Base-by-base conservation (phyloP, 2,113 vertebrate species). In the Eubucco bourcierii region DNA sequence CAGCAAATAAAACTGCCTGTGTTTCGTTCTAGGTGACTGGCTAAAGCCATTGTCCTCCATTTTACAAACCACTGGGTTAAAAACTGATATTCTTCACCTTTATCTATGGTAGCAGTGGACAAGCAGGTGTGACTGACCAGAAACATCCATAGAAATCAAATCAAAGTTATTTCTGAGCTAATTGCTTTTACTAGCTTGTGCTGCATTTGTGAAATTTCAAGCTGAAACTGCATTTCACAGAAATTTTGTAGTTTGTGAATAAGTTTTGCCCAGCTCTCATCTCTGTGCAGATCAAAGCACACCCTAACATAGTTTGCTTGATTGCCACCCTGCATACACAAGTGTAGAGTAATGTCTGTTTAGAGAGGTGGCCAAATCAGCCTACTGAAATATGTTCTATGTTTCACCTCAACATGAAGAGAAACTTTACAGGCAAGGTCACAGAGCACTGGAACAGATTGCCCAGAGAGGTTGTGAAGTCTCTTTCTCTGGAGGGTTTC, bases 281-380 rank as follows among this genome's bases (percentile, higher is more conserved):
- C 41, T 39, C 6, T 53, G 25, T 25, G 44, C 41, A 80, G 31
- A 29, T 66, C 13, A 64, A 93, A 95, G 44, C 18, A 53, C 24
- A 28, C 12, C 25, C 33, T 72, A 23, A 74, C 23, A 4, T 16
- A 67, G 3, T 53, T 80, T 25, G 29, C 46, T 80, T 58, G 44
- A 2, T 65, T 2, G 1, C 61, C 28, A 56, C 53, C 31, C 13
- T 50, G 39, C 16, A 67, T 34, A 61, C 0, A 0, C 16, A 81
- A 81, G 12, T 33, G 44, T 7, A 80, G 33, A 80, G 8, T 89
- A 61, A 8, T 65, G 20, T 33, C 20, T 78, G 90, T 72, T 74
- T 50, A 41, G 58, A 58, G 13, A 63, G 16, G 33, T 68, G 41
- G 25, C 33, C 34, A 80, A 56, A 33, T 65, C 44, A 74, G 34